Percentiles rank a stretch among this genome's conserved stretches.
These are phyloP conservation scores for Meandrusa payeni DNA, from an alignment of 2,888 invertebrate species.

Conservation along the genomic window DNA sequence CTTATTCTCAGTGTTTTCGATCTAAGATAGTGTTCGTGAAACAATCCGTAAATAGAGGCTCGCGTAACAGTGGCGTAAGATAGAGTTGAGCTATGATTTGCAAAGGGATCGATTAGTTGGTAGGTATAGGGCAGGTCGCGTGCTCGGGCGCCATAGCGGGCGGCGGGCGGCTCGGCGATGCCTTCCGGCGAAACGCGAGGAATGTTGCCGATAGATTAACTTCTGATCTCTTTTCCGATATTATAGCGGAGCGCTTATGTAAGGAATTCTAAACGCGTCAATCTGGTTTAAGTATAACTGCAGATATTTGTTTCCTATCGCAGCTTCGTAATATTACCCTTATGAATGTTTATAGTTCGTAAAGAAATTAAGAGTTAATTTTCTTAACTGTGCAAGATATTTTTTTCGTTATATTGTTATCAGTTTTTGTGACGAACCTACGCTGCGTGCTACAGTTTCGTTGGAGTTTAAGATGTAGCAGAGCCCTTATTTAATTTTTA, in stretches of 20 bases:
- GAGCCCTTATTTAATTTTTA: too few species aligned
- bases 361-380: too few species aligned
- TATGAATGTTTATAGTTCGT: too few species aligned
- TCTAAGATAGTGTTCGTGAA: slow-evolving; percentile 18
- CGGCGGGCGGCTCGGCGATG: slow-evolving; percentile 45
- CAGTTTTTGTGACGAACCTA: too few species aligned
- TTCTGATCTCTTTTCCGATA: slow-evolving; percentile 81
- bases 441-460: too few species aligned
- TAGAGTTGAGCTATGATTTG: slow-evolving; percentile 38
- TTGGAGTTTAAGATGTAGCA: too few species aligned
- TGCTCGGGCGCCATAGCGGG: slow-evolving; percentile 54
- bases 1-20: too few species aligned
- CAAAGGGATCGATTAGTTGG: slow-evolving; percentile 66
- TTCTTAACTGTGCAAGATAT: too few species aligned
- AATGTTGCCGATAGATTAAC: slow-evolving; percentile 81
- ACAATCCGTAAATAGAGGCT: slow-evolving; percentile 27
- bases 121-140: slow-evolving; percentile 53
- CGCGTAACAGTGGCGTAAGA: slow-evolving; percentile 25
- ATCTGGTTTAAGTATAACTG: slow-evolving; percentile 60
- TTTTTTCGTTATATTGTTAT: too few species aligned
- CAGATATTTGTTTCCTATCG: slow-evolving; percentile 16
- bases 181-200: slow-evolving; percentile 78
- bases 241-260: slow-evolving; percentile 74
- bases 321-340: not conserved
- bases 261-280: slow-evolving; percentile 76